Conservation (phyloP, 2,888 invertebrate species). For the Cybosia mesomella region DNA sequence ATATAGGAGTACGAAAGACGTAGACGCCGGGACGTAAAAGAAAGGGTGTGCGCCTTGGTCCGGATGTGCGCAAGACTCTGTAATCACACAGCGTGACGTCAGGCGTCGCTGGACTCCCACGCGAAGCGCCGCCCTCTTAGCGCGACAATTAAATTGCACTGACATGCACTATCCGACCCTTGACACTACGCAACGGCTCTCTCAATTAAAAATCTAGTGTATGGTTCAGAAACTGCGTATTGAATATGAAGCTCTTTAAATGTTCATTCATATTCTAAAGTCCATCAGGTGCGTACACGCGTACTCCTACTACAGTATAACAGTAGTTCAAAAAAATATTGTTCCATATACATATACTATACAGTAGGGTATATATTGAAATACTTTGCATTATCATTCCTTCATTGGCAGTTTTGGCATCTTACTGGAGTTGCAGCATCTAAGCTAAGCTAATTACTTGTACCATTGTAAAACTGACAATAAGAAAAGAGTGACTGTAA, state of each 20-base stretch:
- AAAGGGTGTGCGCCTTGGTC: constrained; percentile 47
- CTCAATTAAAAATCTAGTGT: constrained; percentile 50
- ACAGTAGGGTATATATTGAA: no score
- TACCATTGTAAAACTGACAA: not conserved
- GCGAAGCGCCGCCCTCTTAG: constrained; percentile 68
- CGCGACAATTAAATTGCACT: constrained; percentile 76
- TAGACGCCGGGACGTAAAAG: constrained; percentile 31
- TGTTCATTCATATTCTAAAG: not conserved
- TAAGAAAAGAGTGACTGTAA: not conserved
- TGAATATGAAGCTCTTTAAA: constrained; percentile 14
- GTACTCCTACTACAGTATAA: no score
- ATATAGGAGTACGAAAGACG: not conserved
- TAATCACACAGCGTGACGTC: constrained; percentile 71
- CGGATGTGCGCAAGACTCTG: constrained; percentile 62
- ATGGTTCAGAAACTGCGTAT: constrained; percentile 39
- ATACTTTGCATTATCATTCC: no score
- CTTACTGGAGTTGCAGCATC: no score
- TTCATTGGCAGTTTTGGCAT: no score
- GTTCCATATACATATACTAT: no score
- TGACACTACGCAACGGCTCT: constrained; percentile 59
- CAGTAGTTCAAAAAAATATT: no score
- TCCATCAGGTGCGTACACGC: not conserved
- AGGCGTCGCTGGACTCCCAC: constrained; percentile 69
- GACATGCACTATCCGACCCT: constrained; percentile 60
- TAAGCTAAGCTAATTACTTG: no score